Base-by-base conservation (phyloP, 2,113 vertebrate species). In the Diadophis punctatus region DNA sequence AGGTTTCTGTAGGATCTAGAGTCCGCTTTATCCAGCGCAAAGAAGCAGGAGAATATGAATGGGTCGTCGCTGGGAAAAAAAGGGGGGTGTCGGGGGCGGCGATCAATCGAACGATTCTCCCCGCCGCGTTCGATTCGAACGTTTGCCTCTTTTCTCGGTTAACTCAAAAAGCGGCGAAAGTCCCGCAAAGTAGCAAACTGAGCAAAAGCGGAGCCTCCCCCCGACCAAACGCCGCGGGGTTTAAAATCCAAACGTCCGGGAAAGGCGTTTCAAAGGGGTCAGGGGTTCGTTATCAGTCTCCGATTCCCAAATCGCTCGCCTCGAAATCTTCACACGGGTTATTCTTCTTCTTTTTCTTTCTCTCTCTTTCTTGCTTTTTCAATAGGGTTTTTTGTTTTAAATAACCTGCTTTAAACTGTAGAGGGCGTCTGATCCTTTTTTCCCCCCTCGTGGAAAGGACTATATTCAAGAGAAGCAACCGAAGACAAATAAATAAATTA, bases 401-500 rank as follows among this genome's bases (percentile, higher is more conserved):
- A 68, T 93, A 95, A 93, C 94, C 95, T 68, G 68, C 92, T 20
- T 94, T 94, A 88, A 94, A 96, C 97, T 96, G 96, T 96, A 97
- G 97, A 93, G 97, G 97, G 97, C 97, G 97, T 55, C 95, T 55
- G 91, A 92, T 93, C 68, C 85, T 63, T 63, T 84, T 90, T 95
- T 94, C 22, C 20, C 63, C 88, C 90, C 94, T 94, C 88, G 92
- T 48, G 88, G 95, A 93, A 55, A 88, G 68, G 95, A 93, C 95
- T 91, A 55, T 91, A 68, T 93, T 89, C 90, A 91, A n/a, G 94
- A 94, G 95, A 95, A 90, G 93, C 92, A 92, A 92, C 94, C 84
- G 3, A 27, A 86, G 46, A 49, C 39, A 86, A 86, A 86, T 46
- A 27, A 86, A 86, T 46, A 60, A 68, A 60, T 30, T 4, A 63